phyloP scores from a whole-genome alignment of 2,888 invertebrate genomes.

The Morpho deidamia region DNA sequence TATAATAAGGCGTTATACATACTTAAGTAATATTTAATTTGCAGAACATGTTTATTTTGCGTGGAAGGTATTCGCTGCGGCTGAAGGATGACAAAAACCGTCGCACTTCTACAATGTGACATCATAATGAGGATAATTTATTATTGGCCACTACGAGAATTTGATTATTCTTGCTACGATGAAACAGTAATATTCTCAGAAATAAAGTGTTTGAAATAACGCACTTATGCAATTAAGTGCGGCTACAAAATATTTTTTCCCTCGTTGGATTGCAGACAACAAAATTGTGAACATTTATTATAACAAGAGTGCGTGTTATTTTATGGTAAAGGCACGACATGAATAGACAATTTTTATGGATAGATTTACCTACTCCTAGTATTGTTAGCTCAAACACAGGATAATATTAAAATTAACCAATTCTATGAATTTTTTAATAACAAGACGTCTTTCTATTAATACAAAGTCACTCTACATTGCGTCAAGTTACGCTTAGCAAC shows the following conservation, averaged over 20 bases:
- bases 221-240: slow-evolving; percentile 11
- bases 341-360: slow-evolving; percentile 10
- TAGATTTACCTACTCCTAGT: slow-evolving; percentile 1
- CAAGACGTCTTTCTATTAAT: slow-evolving; percentile 33
- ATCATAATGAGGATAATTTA: slow-evolving; percentile 20
- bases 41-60: not conserved
- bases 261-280: not conserved
- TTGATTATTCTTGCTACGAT: slow-evolving; percentile 5
- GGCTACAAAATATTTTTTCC: slow-evolving; percentile 9
- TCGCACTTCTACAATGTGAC: slow-evolving; percentile 13
- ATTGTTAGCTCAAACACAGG: slow-evolving; percentile 27
- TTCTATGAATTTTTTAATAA: slow-evolving; percentile 39
- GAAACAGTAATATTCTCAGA: slow-evolving; percentile 5
- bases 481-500: too few relatives aligned
- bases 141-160: slow-evolving; percentile 2
- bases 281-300: slow-evolving; percentile 8
- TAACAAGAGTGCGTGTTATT: slow-evolving; percentile 6
- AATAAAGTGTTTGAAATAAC: slow-evolving; percentile 8
- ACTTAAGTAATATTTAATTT: not conserved
- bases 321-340: slow-evolving; percentile 8
- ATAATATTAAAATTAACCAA: slow-evolving; percentile 45
- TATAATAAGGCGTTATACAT: too few relatives aligned
- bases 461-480: slow-evolving; percentile 35
- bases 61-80: not conserved
- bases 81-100: slow-evolving; percentile 1